phyloP scores from a whole-genome alignment of 2,797 vertebrate genomes.

The Schizopygopsis malacanthus region DNA sequence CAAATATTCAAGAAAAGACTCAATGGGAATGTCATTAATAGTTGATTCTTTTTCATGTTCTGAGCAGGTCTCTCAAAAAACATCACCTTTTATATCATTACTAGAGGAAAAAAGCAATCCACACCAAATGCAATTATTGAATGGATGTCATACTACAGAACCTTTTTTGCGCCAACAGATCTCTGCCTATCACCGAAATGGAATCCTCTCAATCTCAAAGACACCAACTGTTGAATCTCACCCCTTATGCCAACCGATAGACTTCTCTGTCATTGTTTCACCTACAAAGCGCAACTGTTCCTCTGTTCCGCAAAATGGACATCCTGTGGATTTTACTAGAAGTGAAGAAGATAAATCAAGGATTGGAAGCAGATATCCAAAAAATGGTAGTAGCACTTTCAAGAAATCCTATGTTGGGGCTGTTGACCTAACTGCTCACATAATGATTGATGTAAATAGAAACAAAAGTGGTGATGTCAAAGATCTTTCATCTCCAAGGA shows the following conservation, averaged over 20 bases:
- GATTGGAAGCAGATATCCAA: slow-evolving; percentile 55
- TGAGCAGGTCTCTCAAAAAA: slow-evolving; percentile 48
- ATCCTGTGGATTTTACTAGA: slow-evolving; percentile 74
- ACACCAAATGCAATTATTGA: slow-evolving; percentile 51
- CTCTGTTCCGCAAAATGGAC: slow-evolving; percentile 59
- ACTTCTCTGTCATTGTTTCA: slow-evolving; percentile 74
- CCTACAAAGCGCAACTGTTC: slow-evolving; percentile 37
- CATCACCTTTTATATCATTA: slow-evolving; percentile 1
- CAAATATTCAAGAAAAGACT: slow-evolving; percentile 48
- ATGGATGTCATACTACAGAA: slow-evolving; percentile 63
- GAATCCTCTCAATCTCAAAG: slow-evolving; percentile 51
- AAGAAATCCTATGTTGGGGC: slow-evolving; percentile 61
- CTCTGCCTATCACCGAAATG: slow-evolving; percentile 58
- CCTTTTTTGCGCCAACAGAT: slow-evolving; percentile 60
- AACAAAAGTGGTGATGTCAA: slow-evolving; percentile 54
- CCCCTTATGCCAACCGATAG: slow-evolving; percentile 68
- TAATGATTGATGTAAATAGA: slow-evolving; percentile 55
- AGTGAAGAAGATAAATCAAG: slow-evolving; percentile 64
- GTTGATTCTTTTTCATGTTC: slow-evolving; percentile 56
- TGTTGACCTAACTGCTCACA: slow-evolving; percentile 76
- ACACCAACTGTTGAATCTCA: slow-evolving; percentile 50
- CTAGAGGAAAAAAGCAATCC: slow-evolving; percentile 24
- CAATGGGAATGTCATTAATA: slow-evolving; percentile 68
- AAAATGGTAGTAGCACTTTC: slow-evolving; percentile 40
- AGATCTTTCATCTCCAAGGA: slow-evolving; percentile 66